Conservation (phyloP, 1,140 invertebrate genomes). For the Melanaphis sacchari region DNA sequence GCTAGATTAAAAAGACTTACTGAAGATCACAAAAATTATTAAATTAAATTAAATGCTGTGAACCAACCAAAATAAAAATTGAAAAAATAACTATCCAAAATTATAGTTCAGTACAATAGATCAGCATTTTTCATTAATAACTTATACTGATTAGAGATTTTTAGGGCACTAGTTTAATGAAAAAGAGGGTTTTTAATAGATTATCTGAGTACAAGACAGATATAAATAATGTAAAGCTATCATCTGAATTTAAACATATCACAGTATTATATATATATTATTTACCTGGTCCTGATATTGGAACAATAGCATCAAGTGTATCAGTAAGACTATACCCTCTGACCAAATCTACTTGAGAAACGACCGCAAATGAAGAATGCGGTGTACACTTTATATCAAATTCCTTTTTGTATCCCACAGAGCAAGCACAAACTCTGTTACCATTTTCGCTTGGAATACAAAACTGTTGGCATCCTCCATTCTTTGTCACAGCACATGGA, state of each 20-base stretch:
- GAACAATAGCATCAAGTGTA: conserved; percentile 90
- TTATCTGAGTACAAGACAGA: no score
- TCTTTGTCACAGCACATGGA: conserved; percentile 79
- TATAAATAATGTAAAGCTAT: no score
- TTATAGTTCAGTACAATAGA: no score
- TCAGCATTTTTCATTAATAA: no score
- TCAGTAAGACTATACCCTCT: conserved; percentile 86
- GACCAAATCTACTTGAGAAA: conserved; percentile 86
- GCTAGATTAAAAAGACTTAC: no score
- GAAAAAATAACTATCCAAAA: no score
- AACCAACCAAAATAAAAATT: no score
- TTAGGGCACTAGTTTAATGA: no score
- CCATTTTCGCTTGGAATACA: conserved; percentile 82
- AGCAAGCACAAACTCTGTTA: conserved; percentile 82
- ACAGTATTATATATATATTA: not conserved
- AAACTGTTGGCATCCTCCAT: conserved; percentile 92
- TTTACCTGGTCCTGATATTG: conserved; percentile 81
- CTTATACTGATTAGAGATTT: no score
- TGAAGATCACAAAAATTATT: no score
- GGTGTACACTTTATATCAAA: conserved; percentile 79
- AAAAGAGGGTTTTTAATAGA: no score
- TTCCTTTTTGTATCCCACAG: conserved; percentile 84
- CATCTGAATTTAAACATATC: not conserved
- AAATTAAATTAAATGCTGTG: no score
- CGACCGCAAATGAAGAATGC: conserved; percentile 89